These are phyloP conservation scores for Pachycephus smyrnensis DNA, from an alignment of 2,888 invertebrate genomes.

Conservation along the genomic window DNA sequence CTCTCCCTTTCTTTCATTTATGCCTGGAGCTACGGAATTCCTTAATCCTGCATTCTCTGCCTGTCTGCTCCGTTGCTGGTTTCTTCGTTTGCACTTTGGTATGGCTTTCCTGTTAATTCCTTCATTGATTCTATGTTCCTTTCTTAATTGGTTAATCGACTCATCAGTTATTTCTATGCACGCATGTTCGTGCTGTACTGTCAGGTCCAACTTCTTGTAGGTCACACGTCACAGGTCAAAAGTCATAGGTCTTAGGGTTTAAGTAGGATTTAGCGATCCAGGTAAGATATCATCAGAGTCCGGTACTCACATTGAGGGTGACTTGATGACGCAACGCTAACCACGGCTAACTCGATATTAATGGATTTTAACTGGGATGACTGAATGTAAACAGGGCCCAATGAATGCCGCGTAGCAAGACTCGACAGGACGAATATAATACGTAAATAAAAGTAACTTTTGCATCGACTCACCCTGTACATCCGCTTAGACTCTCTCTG, in stretches of 20 bases:
- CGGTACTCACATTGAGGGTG: no score
- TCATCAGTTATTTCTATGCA: neutral
- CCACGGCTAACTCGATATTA: neutral
- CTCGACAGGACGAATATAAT: neutral
- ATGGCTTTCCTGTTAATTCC: no score
- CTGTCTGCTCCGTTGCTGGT: neutral
- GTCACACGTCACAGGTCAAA: no score
- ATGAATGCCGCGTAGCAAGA: neutral
- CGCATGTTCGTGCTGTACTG: no score
- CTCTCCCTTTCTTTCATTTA: neutral
- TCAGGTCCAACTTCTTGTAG: no score
- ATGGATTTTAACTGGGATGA: neutral
- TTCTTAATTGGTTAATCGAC: neutral
- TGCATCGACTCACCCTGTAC: neutral
- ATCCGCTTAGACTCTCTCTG: constrained; percentile 3
- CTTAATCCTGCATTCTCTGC: neutral
- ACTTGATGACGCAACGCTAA: neutral
- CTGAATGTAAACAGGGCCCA: no score
- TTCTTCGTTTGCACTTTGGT: no score
- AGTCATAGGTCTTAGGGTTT: no score
- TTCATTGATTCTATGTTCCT: neutral
- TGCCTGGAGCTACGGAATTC: no score
- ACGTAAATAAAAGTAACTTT: neutral
- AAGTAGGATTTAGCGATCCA: no score
- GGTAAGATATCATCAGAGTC: no score